Conservation (phyloP, 2,888 invertebrate species). For the Diploptera punctata region DNA sequence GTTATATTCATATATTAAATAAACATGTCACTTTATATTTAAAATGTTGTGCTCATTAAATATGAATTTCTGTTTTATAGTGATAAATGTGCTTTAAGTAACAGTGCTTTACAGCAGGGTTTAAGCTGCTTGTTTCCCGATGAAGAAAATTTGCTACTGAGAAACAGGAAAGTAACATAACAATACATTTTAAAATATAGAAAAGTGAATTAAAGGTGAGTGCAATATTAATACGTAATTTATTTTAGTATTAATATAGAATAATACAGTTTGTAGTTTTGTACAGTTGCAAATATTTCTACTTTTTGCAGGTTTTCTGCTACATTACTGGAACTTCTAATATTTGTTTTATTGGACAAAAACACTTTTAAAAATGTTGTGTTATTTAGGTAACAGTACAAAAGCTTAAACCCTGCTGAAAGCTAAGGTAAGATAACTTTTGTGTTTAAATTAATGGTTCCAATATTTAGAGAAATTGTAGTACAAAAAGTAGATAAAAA, state of each 20-base stretch:
- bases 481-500: too few species aligned
- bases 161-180: neutral
- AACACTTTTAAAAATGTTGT: too few species aligned
- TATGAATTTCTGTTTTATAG: neutral
- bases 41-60: too few species aligned
- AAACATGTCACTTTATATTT: too few species aligned
- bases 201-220: conserved; percentile 1
- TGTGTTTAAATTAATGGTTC: too few species aligned
- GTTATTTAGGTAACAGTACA: too few species aligned
- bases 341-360: too few species aligned
- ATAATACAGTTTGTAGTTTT: neutral
- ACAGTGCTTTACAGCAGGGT: conserved; percentile 13
- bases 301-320: conserved; percentile 15
- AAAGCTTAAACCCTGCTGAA: conserved; percentile 14
- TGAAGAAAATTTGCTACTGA: neutral
- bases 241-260: neutral
- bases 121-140: neutral
- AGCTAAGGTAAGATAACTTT: conserved; percentile 1
- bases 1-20: too few species aligned
- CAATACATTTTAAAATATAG: neutral
- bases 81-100: neutral
- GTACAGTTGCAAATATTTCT: neutral
- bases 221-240: neutral
- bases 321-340: neutral
- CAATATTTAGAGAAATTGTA: too few species aligned